Evolutionary conservation across 1,140 invertebrate species (phyloP), one percentile per base, ranked within the genome.

Genomic region (Hypsibius dujardini): DNA sequence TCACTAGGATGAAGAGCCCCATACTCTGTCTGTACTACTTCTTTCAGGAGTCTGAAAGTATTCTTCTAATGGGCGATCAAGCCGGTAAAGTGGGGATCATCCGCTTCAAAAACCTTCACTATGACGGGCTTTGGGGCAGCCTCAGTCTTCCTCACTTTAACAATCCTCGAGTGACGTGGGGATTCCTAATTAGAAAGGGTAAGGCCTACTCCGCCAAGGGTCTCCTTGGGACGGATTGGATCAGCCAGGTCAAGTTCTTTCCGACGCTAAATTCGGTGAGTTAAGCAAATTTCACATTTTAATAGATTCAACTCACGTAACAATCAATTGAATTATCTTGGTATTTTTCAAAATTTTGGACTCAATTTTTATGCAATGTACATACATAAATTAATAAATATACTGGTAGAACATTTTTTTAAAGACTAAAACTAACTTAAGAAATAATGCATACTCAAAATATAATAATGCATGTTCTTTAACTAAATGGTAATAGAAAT

Each of bases 61-160:
- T 77, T 3, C 72, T 78, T 1, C 1, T 77, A 1, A 75, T 74
- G 71, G 78, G 78, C 1, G 77, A 79, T 73, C 75, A 74, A 1
- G 73, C 74, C 0, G 78, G 78, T 2, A 75, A 73, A 50, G 74
- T 78, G 1, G 73, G 67, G 60, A 70, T 72, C 3, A 46, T 78
- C 46, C 73, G 73, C 46, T 76, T 79, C 69, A 72, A 76, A 2
- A 70, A 74, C 1, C 60, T 73, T 69, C 50, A 76, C 3, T 56
- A 71, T 70, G 75, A 75, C 46, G 74, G 75, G 28, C 72, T 74
- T 1, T 67, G 62, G 62, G 62, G 62, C 3, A 67, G 62, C 76
- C 77, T 72, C 77, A 74, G 1, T 71, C 74, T 12, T 50, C 74
- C 28, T 69, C 70, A 1, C 72, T 28, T n/a, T 28, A 73, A 69